These are phyloP conservation scores for Campylorhamphus procurvoides DNA, from an alignment of 2,113 vertebrate genomes.

Conservation along the genomic window DNA sequence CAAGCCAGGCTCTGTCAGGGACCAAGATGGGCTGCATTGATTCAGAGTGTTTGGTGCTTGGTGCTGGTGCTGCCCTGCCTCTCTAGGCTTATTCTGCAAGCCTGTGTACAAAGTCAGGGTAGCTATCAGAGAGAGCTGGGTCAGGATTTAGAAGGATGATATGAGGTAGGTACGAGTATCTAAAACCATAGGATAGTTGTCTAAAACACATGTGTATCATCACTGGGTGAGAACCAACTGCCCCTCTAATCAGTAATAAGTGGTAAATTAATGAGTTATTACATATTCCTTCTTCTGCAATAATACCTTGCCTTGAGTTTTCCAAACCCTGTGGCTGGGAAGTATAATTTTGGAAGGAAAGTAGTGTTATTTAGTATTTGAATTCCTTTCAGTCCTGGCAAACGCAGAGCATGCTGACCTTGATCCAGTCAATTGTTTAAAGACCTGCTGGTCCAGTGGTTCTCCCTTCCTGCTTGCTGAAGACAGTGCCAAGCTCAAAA, in stretches of 20 bases:
- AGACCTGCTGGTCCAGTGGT: background rate
- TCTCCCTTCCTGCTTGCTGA: background rate
- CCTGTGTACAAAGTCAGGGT: background rate
- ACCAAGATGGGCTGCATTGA: fast-evolving
- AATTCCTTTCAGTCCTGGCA: background rate
- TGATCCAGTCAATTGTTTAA: background rate
- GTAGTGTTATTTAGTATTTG: background rate
- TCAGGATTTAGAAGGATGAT: fast-evolving
- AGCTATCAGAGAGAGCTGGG: background rate
- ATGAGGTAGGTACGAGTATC: background rate
- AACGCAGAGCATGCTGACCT: fast-evolving
- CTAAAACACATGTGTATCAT: background rate
- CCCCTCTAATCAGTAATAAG: background rate
- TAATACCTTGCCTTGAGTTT: background rate
- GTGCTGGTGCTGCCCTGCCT: background rate
- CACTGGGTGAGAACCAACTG: background rate
- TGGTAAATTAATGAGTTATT: background rate
- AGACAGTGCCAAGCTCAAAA: background rate
- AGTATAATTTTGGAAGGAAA: background rate
- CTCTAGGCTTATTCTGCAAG: background rate
- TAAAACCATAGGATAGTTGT: background rate
- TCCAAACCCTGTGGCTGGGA: background rate
- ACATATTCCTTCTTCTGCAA: background rate
- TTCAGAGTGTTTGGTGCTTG: background rate
- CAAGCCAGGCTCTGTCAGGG: background rate